phyloP scores from a whole-genome alignment of 2,888 invertebrate species.

The Diplolepis rosae region DNA sequence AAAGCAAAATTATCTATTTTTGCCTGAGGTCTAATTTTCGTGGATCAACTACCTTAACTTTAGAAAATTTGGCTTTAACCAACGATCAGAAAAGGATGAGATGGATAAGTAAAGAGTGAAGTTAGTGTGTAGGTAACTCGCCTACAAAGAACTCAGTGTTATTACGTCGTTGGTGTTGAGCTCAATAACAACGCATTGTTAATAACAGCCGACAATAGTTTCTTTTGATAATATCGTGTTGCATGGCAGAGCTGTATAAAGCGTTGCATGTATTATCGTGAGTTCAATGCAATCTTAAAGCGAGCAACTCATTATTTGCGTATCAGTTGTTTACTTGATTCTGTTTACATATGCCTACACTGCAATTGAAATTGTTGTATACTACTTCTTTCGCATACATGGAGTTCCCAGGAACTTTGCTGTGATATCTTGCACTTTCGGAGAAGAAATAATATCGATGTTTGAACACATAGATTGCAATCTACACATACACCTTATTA shows the following conservation, averaged over 20 bases:
- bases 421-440: neutral
- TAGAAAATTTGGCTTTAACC: too few relatives aligned
- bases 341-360: constrained; percentile 60
- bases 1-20: too few relatives aligned
- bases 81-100: too few relatives aligned
- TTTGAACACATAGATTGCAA: neutral
- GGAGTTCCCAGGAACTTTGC: neutral
- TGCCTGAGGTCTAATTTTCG: too few relatives aligned
- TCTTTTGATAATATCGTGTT: constrained; percentile 46
- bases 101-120: neutral
- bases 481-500: neutral
- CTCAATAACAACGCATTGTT: constrained; percentile 48
- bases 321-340: constrained; percentile 67
- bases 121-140: neutral
- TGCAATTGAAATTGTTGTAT: constrained; percentile 42
- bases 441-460: neutral
- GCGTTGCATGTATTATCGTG: constrained; percentile 55
- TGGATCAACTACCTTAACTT: too few relatives aligned
- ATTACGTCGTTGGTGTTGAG: constrained; percentile 17
- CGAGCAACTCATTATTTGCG: constrained; percentile 61
- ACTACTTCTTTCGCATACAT: constrained; percentile 37
- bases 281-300: constrained; percentile 67
- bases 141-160: neutral
- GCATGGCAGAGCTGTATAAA: neutral
- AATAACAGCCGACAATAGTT: constrained; percentile 49